These are phyloP conservation scores for Cyrtodaria siliqua DNA, from an alignment of 2,888 invertebrate genomes.

Conservation along the genomic window DNA sequence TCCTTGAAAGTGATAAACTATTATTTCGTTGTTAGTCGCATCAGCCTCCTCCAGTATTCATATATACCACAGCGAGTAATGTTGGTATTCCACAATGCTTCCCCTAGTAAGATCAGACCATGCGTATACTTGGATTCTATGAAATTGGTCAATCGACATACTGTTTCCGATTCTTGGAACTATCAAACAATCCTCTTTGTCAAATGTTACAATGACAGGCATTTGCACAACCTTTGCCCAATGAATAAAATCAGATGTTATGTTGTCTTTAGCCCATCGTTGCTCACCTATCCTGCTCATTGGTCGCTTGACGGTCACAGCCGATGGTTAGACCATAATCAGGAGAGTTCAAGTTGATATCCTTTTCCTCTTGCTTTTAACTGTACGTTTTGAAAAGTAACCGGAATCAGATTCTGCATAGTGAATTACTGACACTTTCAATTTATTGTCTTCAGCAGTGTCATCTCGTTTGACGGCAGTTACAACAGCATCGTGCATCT, in stretches of 20 bases:
- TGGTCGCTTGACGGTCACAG: conserved; percentile 22
- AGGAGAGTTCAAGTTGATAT: too few species aligned
- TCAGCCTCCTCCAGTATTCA: conserved; percentile 24
- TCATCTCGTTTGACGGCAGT: too few species aligned
- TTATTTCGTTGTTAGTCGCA: too few species aligned
- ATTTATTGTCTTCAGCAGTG: too few species aligned
- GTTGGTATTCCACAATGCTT: conserved; percentile 37
- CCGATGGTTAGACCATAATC: conserved; percentile 27
- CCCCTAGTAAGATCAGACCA: conserved; percentile 41
- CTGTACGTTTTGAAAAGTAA: too few species aligned
- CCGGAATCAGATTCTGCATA: too few species aligned
- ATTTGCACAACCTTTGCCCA: conserved; percentile 48
- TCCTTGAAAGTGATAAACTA: too few species aligned
- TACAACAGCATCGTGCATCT: too few species aligned
- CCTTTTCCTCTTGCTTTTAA: too few species aligned
- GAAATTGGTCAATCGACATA: conserved; percentile 31
- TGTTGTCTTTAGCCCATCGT: conserved; percentile 23
- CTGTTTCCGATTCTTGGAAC: conserved; percentile 22
- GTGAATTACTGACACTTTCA: too few species aligned
- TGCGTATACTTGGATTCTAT: conserved; percentile 8
- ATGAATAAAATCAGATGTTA: conserved; percentile 35
- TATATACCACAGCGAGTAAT: too few species aligned
- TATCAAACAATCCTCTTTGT: conserved; percentile 5
- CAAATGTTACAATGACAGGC: conserved; percentile 8
- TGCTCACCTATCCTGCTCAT: conserved; percentile 26